Evolutionary conservation across 1,140 invertebrate genomes (phyloP), one percentile per base, ranked within the genome.

Genomic region (Drosophila subobscura): DNA sequence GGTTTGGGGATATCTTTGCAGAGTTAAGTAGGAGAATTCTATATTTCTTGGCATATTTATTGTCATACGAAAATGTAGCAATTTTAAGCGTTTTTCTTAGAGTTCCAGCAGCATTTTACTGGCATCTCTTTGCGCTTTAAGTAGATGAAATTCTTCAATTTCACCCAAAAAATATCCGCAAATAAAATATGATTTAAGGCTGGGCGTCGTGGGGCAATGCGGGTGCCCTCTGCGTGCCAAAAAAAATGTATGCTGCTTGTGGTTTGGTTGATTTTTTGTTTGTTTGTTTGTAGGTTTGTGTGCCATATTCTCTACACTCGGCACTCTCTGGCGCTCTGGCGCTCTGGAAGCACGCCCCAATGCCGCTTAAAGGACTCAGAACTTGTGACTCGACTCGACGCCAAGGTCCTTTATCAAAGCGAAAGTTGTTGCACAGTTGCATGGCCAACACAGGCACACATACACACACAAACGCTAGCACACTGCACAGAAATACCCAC

Each of bases 391-490:
- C 57, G 54, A 65, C 63, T 61, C 66, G 76, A 76, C 79, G 79
- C 80, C 79, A 84, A 84, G 79, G 79, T 84, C 79, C 58, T 84
- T 85, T 84, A 84, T 84, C 79, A 84, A 85, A 84, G 79, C 79
- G 61, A 85, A 84, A 84, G 79, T 84, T 85, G 76, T 84, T 84
- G 79, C 80, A 79, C 79, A 83, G 79, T 83, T 79, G 79, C 76
- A 79, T 52, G 80, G 72, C 65, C 66, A 75, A 71, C 70, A 63
- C 33, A 37, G 10, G 10, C 10, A 37, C 33, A 12, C 8, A 33
- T 3, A 33, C 29, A 33, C 49, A 42, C 51, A 66, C 7, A 52
- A 8, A 53, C 1, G 16, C 16, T 20, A 20, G 16, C 42, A 54
- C 29, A 50, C 29, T 20, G 47, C 29, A 44, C 10, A 27, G 22